Evolutionary conservation across 1,140 invertebrate species (phyloP).

Genomic region (Tigriopus japonicus): DNA sequence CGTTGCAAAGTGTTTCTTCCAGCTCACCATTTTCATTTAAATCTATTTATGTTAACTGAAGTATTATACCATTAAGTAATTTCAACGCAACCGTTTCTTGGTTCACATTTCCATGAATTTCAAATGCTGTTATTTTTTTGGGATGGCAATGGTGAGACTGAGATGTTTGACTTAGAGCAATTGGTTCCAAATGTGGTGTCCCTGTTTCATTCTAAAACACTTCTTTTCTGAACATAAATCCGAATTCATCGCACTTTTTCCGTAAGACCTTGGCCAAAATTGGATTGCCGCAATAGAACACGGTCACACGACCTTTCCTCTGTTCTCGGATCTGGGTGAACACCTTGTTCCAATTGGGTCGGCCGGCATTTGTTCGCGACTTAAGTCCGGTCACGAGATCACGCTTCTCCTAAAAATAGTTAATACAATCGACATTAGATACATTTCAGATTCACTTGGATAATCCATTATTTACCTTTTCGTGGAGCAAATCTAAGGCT

Average conservation of each 20-base stretch:
- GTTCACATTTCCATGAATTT: too few species aligned
- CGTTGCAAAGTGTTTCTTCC: too few species aligned
- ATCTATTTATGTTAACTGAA: too few species aligned
- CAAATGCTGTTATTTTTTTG: too few species aligned
- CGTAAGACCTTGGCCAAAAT: slow-evolving; percentile 19
- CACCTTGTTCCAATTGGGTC: slow-evolving; percentile 73
- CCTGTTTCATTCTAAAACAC: slow-evolving; percentile 19
- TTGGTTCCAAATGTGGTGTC: too few species aligned
- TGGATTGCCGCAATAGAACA: slow-evolving; percentile 29
- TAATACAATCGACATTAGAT: background rate
- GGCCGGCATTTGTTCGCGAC: slow-evolving; percentile 70
- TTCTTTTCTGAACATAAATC: slow-evolving; percentile 22
- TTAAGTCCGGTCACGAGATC: slow-evolving; percentile 80
- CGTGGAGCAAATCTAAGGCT: slow-evolving; percentile 68
- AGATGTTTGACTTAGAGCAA: too few species aligned
- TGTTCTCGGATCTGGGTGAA: slow-evolving; percentile 23
- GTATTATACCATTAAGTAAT: too few species aligned
- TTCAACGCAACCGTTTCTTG: too few species aligned
- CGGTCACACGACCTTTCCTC: slow-evolving; percentile 25
- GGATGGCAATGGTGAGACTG: too few species aligned
- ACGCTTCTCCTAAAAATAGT: slow-evolving; percentile 47
- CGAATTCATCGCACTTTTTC: slow-evolving; percentile 20
- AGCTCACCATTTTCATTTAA: too few species aligned
- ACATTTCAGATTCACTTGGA: background rate
- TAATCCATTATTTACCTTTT: slow-evolving; percentile 39